These are phyloP conservation scores for Cryptophagus acutangulus DNA, from an alignment of 2,888 invertebrate species.

Conservation along the genomic window DNA sequence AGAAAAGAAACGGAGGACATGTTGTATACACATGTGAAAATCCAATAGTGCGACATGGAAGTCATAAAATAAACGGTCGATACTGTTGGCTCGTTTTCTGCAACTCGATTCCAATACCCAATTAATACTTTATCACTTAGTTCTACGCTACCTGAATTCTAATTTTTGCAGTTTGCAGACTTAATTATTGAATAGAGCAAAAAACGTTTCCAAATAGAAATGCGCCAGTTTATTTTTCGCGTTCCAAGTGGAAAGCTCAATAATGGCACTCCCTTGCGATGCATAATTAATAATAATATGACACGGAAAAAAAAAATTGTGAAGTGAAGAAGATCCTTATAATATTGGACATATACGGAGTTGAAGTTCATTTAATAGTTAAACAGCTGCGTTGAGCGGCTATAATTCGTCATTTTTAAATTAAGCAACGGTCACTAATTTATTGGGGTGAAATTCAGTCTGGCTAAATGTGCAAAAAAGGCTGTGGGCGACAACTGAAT, in stretches of 20 bases:
- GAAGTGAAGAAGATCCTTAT: no score
- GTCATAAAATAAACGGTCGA: slow-evolving; percentile 9
- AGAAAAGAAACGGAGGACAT: no score
- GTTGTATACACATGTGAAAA: no score
- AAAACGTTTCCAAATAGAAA: no score
- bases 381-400: slow-evolving; percentile 15
- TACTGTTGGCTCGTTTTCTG: slow-evolving; percentile 2
- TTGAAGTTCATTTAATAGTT: not conserved
- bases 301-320: no score
- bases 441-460: slow-evolving; percentile 13
- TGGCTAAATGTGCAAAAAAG: slow-evolving; percentile 15
- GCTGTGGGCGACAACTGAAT: slow-evolving; percentile 17
- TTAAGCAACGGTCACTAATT: slow-evolving; percentile 18
- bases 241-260: no score
- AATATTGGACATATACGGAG: not conserved
- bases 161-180: slow-evolving; percentile 4
- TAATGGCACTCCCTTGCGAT: no score
- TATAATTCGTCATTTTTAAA: slow-evolving; percentile 20
- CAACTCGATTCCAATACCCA: slow-evolving; percentile 15
- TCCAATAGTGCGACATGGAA: slow-evolving; percentile 5
- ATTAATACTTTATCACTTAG: slow-evolving; percentile 24
- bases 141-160: slow-evolving; percentile 21
- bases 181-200: slow-evolving; percentile 1
- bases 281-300: no score
- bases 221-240: no score